phyloP scores from a whole-genome alignment of 37 sponge, comb jelly and placozoan species.

The Beroe forskalii region DNA sequence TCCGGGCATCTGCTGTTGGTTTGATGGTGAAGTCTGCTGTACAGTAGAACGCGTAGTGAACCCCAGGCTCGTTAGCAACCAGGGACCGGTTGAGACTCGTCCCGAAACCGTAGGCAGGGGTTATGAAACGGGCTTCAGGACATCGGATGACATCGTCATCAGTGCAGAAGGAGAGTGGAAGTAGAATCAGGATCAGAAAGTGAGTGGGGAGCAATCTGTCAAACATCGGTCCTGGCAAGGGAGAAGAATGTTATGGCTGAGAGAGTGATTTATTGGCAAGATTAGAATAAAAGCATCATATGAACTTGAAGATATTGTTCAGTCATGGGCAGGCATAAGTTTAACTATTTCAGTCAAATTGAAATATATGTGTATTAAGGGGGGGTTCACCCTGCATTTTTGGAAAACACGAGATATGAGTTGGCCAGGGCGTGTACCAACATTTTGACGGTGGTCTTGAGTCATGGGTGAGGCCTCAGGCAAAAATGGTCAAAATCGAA shows the following conservation, averaged over 20 bases:
- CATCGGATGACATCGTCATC: background rate
- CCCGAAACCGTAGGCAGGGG: conserved; percentile 43
- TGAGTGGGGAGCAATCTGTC: background rate
- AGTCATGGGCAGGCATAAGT: no score
- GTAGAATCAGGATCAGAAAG: background rate
- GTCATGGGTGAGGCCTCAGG: no score
- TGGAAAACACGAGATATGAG: no score
- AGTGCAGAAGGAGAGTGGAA: background rate
- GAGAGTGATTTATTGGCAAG: no score
- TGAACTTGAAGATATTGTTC: no score
- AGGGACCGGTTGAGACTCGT: background rate
- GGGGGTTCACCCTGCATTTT: no score
- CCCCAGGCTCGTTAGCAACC: background rate
- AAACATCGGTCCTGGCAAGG: background rate
- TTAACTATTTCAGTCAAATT: no score
- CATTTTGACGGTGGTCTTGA: no score
- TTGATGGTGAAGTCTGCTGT: background rate
- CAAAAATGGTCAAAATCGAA: no score
- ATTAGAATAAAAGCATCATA: no score
- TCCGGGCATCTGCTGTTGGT: background rate
- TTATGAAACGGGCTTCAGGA: background rate
- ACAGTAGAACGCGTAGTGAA: background rate
- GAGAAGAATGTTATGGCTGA: background rate
- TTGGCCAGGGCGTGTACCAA: no score
- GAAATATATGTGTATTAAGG: no score